Evolutionary conservation across 2,888 invertebrate species (phyloP).

Genomic region (Spicauda simplicius): DNA sequence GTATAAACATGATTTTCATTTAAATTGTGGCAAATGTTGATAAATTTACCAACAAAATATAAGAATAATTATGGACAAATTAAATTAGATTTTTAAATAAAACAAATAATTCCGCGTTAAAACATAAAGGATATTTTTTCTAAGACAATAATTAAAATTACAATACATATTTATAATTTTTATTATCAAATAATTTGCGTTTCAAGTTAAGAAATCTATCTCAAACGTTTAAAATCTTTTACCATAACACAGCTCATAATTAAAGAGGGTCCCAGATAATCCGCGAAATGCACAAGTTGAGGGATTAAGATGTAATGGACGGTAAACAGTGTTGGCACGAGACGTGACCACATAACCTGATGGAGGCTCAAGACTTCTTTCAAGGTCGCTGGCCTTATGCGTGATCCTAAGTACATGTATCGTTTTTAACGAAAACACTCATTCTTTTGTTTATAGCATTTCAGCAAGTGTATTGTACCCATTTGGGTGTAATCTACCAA

Average conservation of each 20-base stretch:
- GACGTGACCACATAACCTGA: slow-evolving; percentile 63
- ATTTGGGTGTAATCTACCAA: too few species aligned
- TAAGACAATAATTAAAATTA: too few species aligned
- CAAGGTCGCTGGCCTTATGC: slow-evolving; percentile 43
- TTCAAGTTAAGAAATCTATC: neutral
- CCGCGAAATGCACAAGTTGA: slow-evolving; percentile 55
- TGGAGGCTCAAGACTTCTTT: slow-evolving; percentile 66
- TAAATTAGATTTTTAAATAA: too few species aligned
- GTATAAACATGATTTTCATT: too few species aligned
- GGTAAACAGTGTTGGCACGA: slow-evolving; percentile 64
- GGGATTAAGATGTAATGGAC: slow-evolving; percentile 76
- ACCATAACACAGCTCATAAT: neutral
- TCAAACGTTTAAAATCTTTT: slow-evolving; percentile 2
- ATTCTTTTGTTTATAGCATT: neutral
- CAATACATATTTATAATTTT: too few species aligned
- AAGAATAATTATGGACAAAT: too few species aligned
- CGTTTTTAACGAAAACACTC: neutral
- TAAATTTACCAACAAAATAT: too few species aligned
- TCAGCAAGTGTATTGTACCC: too few species aligned
- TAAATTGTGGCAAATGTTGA: too few species aligned
- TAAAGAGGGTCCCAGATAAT: slow-evolving; percentile 50
- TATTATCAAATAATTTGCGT: too few species aligned
- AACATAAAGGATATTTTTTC: too few species aligned
- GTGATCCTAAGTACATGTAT: slow-evolving; percentile 24
- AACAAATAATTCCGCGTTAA: too few species aligned